Base-by-base conservation (phyloP, 2,797 vertebrate species). In the Chelonia mydas region DNA sequence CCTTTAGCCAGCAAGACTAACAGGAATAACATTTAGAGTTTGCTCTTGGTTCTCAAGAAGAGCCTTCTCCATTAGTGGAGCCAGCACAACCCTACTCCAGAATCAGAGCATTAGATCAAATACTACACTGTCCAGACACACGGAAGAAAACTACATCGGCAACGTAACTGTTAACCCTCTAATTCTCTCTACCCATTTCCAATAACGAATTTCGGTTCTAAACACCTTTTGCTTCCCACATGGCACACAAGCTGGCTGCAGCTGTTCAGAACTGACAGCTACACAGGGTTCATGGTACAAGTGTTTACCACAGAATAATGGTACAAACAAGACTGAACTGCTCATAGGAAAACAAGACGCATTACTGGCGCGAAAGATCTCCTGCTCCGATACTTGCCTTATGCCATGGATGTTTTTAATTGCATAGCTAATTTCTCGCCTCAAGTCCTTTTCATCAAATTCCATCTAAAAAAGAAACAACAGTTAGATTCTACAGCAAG, bases 341-440 rank as follows among this genome's bases (percentile, higher is more conserved):
- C 59, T 61, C 33, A 41, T 11, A 72, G 65, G 65, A 37, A 41
- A 41, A 72, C 17, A n/a, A 72, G 65, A 41, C 2, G 23, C n/a
- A 4, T 28, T 1, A 13, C 8, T 2, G 10, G 11, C 2, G 5
- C n/a, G 6, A 17, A 37, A 37, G 65, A 21, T 41, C 65, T 37
- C 65, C n/a, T 37, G 17, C 59, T 23, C 6, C 3, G 45, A 74
- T 47, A 98, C 98, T 97, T 98, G 99, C 99, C 99, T 99, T 97
- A 99, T 99, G 83, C 99, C 99, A 1, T 99, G 99, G 97, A 99
- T 99, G 93, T 99, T 99, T 98, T 99, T 99, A 96, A 99, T 99
- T 81, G 99, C 99, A 0, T 99, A 99, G 97, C 99, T 99, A 97
- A 99, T 99, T 98, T 99, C 99, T 59, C 99, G 96, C 91, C 99